Base-by-base conservation (phyloP, 2,888 invertebrate genomes). In the Hartigia nigra region DNA sequence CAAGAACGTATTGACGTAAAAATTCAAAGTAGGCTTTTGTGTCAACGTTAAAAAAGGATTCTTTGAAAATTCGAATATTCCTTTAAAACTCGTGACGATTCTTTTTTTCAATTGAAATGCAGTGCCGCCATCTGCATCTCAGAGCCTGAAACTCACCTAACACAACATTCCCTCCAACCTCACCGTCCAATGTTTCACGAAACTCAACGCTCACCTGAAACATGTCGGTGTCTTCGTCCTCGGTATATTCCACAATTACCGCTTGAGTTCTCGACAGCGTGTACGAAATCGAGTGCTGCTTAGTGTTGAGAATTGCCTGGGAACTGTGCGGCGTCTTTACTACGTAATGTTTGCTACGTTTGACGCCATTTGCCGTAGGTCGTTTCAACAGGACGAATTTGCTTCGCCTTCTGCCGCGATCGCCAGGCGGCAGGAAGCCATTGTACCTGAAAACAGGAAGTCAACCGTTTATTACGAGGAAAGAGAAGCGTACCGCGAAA, bases 141-240 rank as follows among this genome's bases (percentile, higher is more conserved):
- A 34, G 4, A 34, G 34, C 34, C 4, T 34, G 34, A 34, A 34
- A 34, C 3, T 34, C 34, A 34, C 34, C 34, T 1, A 34, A 34
- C 34, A 1, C 34, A 34, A 76, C 34, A 1, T 34, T 34, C 34
- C 34, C 34, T n/a, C n/a, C n/a, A n/a, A n/a, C n/a, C n/a, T n/a
- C n/a, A n/a, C n/a, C n/a, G n/a, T n/a, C 34, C 4, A 3, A 4
- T 34, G 34, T 31, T 76, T 74, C 76, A 76, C 70, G 39, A 87
- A 39, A 23, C 39, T 23, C 39, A 23, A 39, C 23, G 14, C 93
- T 92, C 90, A 98, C 98, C 95, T 99, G 99, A 93, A 99, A 99
- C 99, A 99, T 99, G 92, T 99, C 99, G 78, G 98, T 99, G 91
- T 97, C 96, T 80, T 96, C 95, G 92, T 99, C 99, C 90, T 96